phyloP scores from a whole-genome alignment of 2,797 vertebrate genomes.

The Bradypodion ventrale region DNA sequence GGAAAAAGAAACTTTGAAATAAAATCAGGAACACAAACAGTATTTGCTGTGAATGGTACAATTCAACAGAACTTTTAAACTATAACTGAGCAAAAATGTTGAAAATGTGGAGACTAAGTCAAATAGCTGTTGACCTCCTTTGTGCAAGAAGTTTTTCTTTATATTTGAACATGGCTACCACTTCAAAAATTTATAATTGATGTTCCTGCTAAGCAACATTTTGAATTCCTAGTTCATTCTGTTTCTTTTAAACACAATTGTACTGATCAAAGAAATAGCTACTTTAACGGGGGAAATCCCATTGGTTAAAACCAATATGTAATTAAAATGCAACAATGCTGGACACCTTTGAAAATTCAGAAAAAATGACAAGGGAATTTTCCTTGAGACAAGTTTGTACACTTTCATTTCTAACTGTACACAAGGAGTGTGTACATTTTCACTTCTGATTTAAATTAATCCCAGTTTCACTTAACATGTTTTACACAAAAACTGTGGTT shows the following conservation, averaged over 20 bases:
- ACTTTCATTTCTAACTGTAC: too few species aligned
- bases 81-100: neutral
- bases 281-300: neutral
- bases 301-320: neutral
- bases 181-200: neutral
- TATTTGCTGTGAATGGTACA: neutral
- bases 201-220: neutral
- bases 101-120: neutral
- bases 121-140: neutral
- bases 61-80: neutral
- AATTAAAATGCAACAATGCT: neutral
- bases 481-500: neutral
- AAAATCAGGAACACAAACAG: neutral
- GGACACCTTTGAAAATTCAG: neutral
- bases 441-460: neutral
- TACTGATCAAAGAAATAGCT: neutral
- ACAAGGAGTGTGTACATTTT: neutral
- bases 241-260: neutral
- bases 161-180: too few species aligned
- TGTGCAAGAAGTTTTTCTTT: neutral
- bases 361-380: neutral
- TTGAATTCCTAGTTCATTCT: neutral
- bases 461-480: neutral
- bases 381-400: neutral
- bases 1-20: neutral